Percentiles rank a stretch among this genome's conserved stretches.
phyloP scores from a whole-genome alignment of 2,888 invertebrate genomes.

The Homarus gammarus region DNA sequence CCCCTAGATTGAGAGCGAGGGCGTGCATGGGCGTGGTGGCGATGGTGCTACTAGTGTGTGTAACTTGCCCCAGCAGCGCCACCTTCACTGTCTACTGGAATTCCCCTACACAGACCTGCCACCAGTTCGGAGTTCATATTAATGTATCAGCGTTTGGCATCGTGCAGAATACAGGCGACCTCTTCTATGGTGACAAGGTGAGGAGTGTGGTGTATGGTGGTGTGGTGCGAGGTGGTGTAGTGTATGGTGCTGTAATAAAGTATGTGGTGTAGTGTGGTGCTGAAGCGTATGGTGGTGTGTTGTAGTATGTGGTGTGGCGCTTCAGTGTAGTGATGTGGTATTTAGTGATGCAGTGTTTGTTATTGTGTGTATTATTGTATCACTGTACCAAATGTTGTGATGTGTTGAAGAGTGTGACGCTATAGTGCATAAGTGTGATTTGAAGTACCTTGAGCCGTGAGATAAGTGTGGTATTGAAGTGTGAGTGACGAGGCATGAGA shows the following conservation, averaged over 20 bases:
- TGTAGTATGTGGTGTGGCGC: not conserved
- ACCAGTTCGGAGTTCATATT: constrained; percentile 84
- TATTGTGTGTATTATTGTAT: too few relatives aligned
- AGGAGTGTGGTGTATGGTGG: not conserved
- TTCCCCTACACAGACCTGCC: constrained; percentile 87
- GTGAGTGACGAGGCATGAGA: too few relatives aligned
- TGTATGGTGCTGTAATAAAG: not conserved
- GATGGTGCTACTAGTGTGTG: constrained; percentile 10
- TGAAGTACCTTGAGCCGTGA: too few relatives aligned
- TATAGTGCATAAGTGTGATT: too few relatives aligned
- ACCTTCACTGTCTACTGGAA: constrained; percentile 83
- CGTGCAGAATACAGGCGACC: constrained; percentile 84
- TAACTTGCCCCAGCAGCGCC: not conserved
- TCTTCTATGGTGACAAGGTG: constrained; percentile 83
- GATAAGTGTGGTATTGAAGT: too few relatives aligned
- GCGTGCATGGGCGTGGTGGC: not conserved
- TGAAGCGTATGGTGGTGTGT: not conserved
- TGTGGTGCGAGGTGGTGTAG: not conserved
- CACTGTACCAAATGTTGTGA: too few relatives aligned
- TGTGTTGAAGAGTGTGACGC: too few relatives aligned
- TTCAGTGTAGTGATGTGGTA: not conserved
- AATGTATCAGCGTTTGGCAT: constrained; percentile 83
- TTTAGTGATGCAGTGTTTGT: not conserved
- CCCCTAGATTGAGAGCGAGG: too few relatives aligned
- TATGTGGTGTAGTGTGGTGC: not conserved